Evolutionary conservation across 2,888 invertebrate species (phyloP), one percentile per base, ranked within the genome.

Genomic region (Aethes cnicana): DNA sequence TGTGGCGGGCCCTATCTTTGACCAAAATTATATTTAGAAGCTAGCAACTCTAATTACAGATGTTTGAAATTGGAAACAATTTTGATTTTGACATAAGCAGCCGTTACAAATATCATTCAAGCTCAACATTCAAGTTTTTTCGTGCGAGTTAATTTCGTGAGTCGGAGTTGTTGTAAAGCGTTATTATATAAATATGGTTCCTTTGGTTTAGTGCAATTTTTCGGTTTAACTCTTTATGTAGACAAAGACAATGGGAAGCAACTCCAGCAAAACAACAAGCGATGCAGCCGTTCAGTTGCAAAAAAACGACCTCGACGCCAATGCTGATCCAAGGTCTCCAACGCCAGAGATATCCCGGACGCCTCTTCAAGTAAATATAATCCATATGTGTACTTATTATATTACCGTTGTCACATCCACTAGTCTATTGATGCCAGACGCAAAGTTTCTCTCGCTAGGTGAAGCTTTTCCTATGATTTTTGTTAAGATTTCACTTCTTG

Each of bases 321-420:
- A 72, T 65, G 59, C 77, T 52, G 92, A 92, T 80, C 92, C 92
- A 47, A 83, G 92, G 66, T 92, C 92, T 48, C 92, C 92, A 18
- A 92, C 91, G 69, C 84, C 87, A 43, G 90, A 91, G 70, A 91
- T 92, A 60, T 72, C 83, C 53, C 77, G 92, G 54, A 92, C 92
- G 39, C 92, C 92, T 30, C 75, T 92, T 60, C 89, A 92, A 81
- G 92, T 92, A 83, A 69, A n/a, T n/a, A 3, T 4, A n/a, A n/a
- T n/a, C n/a, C n/a, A n/a, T n/a, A n/a, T n/a, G n/a, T n/a, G n/a
- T n/a, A n/a, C n/a, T n/a, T n/a, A n/a, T n/a, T n/a, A n/a, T n/a
- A n/a, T n/a, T n/a, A n/a, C n/a, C n/a, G n/a, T n/a, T n/a, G n/a
- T n/a, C n/a, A n/a, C n/a, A n/a, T n/a, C n/a, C n/a, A n/a, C n/a